Evolutionary conservation across 2,113 vertebrate species (phyloP).

Genomic region (Balaeniceps rex): DNA sequence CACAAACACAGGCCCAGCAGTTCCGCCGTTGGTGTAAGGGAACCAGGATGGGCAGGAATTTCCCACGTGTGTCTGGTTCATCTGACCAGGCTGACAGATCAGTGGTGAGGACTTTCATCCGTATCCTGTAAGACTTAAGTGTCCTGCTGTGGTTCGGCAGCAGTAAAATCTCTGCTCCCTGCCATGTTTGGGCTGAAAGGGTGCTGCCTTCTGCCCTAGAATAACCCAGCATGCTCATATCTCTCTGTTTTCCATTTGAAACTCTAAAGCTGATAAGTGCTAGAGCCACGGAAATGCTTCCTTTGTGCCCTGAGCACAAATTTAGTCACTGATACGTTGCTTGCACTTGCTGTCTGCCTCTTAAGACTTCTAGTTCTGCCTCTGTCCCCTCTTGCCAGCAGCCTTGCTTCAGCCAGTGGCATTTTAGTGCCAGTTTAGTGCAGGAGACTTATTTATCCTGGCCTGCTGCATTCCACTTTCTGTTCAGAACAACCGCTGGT

Average conservation of each 20-base stretch:
- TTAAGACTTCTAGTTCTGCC: not conserved
- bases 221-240: not conserved
- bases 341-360: not conserved
- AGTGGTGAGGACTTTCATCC: not conserved
- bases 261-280: not conserved
- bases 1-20: not conserved
- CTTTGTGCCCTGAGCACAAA: not conserved
- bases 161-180: not conserved
- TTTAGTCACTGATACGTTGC: not conserved
- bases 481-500: not conserved
- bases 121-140: fast-evolving
- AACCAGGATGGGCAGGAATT: not conserved
- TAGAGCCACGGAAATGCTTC: not conserved
- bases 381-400: not conserved
- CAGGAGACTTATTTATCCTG: not conserved
- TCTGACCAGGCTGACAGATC: not conserved
- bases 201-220: not conserved
- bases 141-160: not conserved
- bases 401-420: not conserved
- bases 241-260: not conserved
- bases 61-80: not conserved
- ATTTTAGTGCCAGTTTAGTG: not conserved
- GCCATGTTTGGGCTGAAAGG: not conserved
- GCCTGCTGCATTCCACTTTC: not conserved
- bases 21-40: not conserved